Base-by-base conservation (phyloP, 2,797 vertebrate genomes). In the Platyrinchus mystaceus region DNA sequence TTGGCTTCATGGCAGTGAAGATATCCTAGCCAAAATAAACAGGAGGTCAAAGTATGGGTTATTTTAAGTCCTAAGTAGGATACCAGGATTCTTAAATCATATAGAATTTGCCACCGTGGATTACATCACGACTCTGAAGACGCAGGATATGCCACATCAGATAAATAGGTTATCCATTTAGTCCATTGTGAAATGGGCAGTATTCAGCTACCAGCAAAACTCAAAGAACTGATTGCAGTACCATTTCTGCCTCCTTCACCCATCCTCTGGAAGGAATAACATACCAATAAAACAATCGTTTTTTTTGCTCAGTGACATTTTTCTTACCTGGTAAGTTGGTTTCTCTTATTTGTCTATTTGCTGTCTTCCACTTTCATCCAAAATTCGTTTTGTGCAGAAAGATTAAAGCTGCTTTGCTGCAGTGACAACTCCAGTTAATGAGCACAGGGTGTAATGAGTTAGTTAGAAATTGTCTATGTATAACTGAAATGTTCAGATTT, bases 71-170 rank as follows among this genome's bases (percentile, higher is more conserved):
- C 18, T 83, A 30, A 89, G 59, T 37, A 76, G 83, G 92, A 88
- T 84, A 93, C 52, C 70, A 82, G 76, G 37, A 75, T 95, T 86
- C 78, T 93, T 87, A 95, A 94, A 81, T 94, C 49, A 91, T 81
- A 71, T 46, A 86, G 89, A 91, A 93, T 96, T 96, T 94, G 47
- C 63, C 69, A 73, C 47, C 9, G 4, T 91, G 80, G 67, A 69
- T 95, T 88, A 90, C 83, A 62, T 94, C 63, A 79, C 0, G 0
- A 63, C n/a, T 58, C 53, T 62, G 36, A 91, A 82, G 83, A 91
- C 0, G 2, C 49, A 37, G 66, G 28, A 43, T 93, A 79, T 86
- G 66, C 81, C 76, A 82, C 89, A 86, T 92, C 81, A 86, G 73
- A 87, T 85, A 66, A 47, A 68, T 24, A 17, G 8, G 24, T 68